Conservation (phyloP, 1,140 invertebrate species). For the Zophobas morio region DNA sequence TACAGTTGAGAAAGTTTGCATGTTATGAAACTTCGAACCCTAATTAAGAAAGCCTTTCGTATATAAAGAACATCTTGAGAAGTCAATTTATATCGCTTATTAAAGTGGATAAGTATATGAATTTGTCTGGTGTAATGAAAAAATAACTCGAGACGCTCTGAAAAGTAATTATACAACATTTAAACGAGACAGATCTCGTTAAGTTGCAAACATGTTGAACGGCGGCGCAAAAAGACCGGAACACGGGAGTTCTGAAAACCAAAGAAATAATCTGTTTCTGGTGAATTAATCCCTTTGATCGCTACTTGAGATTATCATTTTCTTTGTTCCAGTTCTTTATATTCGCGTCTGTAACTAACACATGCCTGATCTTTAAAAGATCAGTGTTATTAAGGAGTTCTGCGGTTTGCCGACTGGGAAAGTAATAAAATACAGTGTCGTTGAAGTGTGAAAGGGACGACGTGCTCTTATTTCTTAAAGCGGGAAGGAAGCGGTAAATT, state of each 20-base stretch:
- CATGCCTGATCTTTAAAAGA: slow-evolving; percentile 62
- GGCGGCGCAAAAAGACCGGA: slow-evolving; percentile 6
- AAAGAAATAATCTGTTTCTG: slow-evolving; percentile 60
- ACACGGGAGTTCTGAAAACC: slow-evolving; percentile 13
- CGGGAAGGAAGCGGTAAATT: slow-evolving; percentile 58
- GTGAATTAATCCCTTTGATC: slow-evolving; percentile 61
- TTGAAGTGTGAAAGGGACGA: slow-evolving; percentile 60
- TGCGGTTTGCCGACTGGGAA: slow-evolving; percentile 51
- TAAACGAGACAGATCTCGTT: slow-evolving; percentile 24
- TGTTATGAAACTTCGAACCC: slow-evolving; percentile 41
- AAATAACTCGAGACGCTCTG: background rate
- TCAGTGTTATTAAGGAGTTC: slow-evolving; percentile 58
- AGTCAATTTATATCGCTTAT: slow-evolving; percentile 35
- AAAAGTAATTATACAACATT: slow-evolving; percentile 29
- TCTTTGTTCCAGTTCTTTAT: slow-evolving; percentile 57
- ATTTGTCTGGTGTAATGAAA: background rate
- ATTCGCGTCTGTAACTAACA: slow-evolving; percentile 60
- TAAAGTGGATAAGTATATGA: slow-evolving; percentile 16
- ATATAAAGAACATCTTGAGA: slow-evolving; percentile 27
- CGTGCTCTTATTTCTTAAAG: slow-evolving; percentile 58
- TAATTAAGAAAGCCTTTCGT: slow-evolving; percentile 40
- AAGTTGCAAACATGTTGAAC: slow-evolving; percentile 15
- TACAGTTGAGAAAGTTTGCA: slow-evolving; percentile 24
- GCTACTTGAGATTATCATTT: slow-evolving; percentile 57
- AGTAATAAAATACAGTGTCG: slow-evolving; percentile 61